A percentile compares a stretch with the other conserved stretches of the same genome.
These are phyloP conservation scores for Polypterus bichir DNA, from an alignment of 2,113 vertebrate species.

Conservation along the genomic window DNA sequence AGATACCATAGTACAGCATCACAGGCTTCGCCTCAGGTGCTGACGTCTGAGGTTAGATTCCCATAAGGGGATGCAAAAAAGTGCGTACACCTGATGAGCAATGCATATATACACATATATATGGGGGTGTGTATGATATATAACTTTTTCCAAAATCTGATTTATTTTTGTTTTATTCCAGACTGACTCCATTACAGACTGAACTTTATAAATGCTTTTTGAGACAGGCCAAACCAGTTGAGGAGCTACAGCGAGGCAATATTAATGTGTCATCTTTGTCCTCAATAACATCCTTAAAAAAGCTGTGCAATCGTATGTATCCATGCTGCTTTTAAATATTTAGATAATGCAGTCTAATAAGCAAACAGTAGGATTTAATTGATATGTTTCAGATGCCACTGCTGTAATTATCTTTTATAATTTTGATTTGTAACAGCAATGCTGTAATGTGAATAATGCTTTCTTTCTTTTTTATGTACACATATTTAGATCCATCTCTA, in stretches of 20 bases:
- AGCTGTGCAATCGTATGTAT: conserved; percentile 91
- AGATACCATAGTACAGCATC: too few relatives aligned
- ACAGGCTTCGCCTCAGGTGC: too few relatives aligned
- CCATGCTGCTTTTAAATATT: not conserved
- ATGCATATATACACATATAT: too few relatives aligned
- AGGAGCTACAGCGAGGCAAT: conserved; percentile 66
- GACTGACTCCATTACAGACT: conserved; percentile 73
- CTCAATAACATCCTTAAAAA: conserved; percentile 90
- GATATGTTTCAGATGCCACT: too few relatives aligned
- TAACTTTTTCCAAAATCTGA: not conserved
- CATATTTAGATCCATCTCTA: conserved; percentile 67
- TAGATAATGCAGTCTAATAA: too few relatives aligned
- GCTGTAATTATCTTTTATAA: too few relatives aligned
- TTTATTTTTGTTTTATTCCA: conserved; percentile 35
- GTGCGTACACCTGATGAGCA: too few relatives aligned
- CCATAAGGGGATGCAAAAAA: too few relatives aligned
- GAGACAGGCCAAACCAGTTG: conserved; percentile 73
- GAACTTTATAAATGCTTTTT: conserved; percentile 81
- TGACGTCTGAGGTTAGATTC: too few relatives aligned
- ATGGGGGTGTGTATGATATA: not conserved
- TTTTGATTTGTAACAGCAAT: too few relatives aligned
- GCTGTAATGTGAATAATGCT: conserved; percentile 1
- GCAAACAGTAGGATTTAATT: too few relatives aligned
- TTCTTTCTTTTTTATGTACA: not conserved
- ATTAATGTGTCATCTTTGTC: conserved; percentile 88